Base-by-base conservation (phyloP, 2,888 invertebrate species). In the Halictus ligatus region DNA sequence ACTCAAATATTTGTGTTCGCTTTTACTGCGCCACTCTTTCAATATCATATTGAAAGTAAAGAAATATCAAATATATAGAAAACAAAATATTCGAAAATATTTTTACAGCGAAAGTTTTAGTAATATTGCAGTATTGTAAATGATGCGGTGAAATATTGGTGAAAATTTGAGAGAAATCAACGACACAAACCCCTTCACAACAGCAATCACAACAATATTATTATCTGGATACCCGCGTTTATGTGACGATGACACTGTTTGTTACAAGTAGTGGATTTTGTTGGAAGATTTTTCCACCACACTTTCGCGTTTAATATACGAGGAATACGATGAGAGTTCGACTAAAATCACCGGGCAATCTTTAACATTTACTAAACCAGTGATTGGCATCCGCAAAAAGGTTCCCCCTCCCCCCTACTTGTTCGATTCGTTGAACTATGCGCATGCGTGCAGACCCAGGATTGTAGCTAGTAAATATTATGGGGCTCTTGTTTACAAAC, bases 151-250 rank as follows among this genome's bases (percentile, higher is more conserved):
- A 40, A 43, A 43, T 71, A 21, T 43, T 7, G n/a, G 7, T 71
- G 43, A n/a, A 71, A 71, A 43, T 58, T 40, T 67, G n/a, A 43
- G n/a, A 71, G 40, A 71, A 71, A 71, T 43, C n/a, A n/a, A 71
- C 40, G 43, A 43, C 71, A 71, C 71, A 71, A 71, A 43, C 71
- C 71, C 78, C 67, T 80, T 75, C 54, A 81, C 64, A 72, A 50
- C 71, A 81, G 78, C 87, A n/a, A 89, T 75, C 88, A 90, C 92
- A 92, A 94, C 92, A 94, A 93, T 93, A 92, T 93, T 92, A 89
- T 91, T 90, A 91, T 88, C 89, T 86, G 79, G 79, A 74, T 78
- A 85, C 82, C 86, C 89, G 88, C 89, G 91, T 82, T 91, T 91
- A 89, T 91, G 89, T 88, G 80, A 80, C 81, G 83, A 86, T 91